Evolutionary conservation across 2,888 invertebrate genomes (phyloP).

Genomic region (Trissoscelio sp.): DNA sequence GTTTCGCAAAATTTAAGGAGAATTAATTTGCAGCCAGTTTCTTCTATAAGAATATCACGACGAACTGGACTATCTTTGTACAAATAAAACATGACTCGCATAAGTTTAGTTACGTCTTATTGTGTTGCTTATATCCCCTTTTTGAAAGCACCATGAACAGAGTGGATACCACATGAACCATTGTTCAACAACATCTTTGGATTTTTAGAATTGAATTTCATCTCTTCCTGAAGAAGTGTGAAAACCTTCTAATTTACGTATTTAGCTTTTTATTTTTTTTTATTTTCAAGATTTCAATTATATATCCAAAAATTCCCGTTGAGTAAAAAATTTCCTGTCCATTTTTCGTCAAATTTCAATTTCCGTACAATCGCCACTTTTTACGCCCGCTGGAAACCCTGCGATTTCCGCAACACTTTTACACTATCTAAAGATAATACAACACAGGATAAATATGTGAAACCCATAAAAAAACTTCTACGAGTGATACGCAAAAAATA

Average conservation of each 20-base stretch:
- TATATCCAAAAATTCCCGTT: too few relatives aligned
- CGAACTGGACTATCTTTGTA: slow-evolving; percentile 69
- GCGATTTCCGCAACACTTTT: too few relatives aligned
- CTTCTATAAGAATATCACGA: not conserved
- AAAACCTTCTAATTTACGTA: slow-evolving; percentile 67
- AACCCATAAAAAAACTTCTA: too few relatives aligned
- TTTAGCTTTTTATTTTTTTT: too few relatives aligned
- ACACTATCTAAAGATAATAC: too few relatives aligned
- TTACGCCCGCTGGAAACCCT: too few relatives aligned
- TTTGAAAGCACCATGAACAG: slow-evolving; percentile 33
- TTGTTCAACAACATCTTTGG: slow-evolving; percentile 16
- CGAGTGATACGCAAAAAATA: too few relatives aligned
- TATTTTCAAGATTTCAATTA: too few relatives aligned
- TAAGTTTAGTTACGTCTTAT: not conserved
- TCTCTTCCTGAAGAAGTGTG: not conserved
- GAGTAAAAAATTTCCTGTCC: too few relatives aligned
- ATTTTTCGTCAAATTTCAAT: too few relatives aligned
- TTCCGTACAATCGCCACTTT: too few relatives aligned
- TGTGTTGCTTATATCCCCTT: slow-evolving; percentile 30
- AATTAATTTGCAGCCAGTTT: slow-evolving; percentile 1
- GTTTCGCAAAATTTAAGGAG: slow-evolving; percentile 2
- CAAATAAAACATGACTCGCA: slow-evolving; percentile 59
- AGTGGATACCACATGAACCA: slow-evolving; percentile 38
- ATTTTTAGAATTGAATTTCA: slow-evolving; percentile 46
- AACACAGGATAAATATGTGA: too few relatives aligned